A percentile compares a stretch with the other conserved stretches of the same genome.
phyloP scores from a whole-genome alignment of 2,888 invertebrate genomes.

The Lycocerus yunnanus region DNA sequence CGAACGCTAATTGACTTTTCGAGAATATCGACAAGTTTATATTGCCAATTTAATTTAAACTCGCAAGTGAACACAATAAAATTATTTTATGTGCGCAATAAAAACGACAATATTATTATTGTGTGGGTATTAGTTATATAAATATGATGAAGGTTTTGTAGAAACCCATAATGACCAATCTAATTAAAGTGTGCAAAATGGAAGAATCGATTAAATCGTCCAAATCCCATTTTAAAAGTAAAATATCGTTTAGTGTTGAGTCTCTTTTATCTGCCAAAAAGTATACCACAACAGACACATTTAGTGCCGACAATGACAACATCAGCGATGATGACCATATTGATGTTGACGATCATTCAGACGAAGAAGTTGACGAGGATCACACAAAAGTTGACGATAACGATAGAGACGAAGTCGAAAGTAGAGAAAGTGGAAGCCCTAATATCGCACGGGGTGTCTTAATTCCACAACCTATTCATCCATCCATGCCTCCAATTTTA shows the following conservation, averaged over 20 bases:
- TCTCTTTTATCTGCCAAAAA: slow-evolving; percentile 59
- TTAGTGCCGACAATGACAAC: slow-evolving; percentile 30
- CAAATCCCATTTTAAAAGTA: slow-evolving; percentile 60
- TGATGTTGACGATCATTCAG: slow-evolving; percentile 58
- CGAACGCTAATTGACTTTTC: slow-evolving; percentile 28
- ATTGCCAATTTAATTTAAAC: slow-evolving; percentile 16
- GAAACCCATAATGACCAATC: not conserved
- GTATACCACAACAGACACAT: slow-evolving; percentile 19
- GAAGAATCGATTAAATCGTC: slow-evolving; percentile 45
- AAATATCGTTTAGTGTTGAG: slow-evolving; percentile 77
- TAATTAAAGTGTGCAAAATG: slow-evolving; percentile 36
- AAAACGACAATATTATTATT: slow-evolving; percentile 4
- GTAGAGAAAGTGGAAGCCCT: slow-evolving; percentile 56
- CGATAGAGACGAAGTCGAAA: slow-evolving; percentile 51
- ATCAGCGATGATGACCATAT: slow-evolving; percentile 40
- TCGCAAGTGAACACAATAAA: slow-evolving; percentile 11
- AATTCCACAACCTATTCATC: slow-evolving; percentile 69
- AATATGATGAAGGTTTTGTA: not conserved
- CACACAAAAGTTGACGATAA: slow-evolving; percentile 47
- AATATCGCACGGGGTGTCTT: slow-evolving; percentile 64
- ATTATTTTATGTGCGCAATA: slow-evolving; percentile 22
- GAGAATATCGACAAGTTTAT: slow-evolving; percentile 19
- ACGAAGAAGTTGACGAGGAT: slow-evolving; percentile 46
- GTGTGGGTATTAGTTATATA: not conserved
- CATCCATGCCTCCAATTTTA: slow-evolving; percentile 63